Percentiles rank a stretch among this genome's conserved stretches.
Conservation (phyloP, 2,888 invertebrate genomes). For the Metalampra italica region DNA sequence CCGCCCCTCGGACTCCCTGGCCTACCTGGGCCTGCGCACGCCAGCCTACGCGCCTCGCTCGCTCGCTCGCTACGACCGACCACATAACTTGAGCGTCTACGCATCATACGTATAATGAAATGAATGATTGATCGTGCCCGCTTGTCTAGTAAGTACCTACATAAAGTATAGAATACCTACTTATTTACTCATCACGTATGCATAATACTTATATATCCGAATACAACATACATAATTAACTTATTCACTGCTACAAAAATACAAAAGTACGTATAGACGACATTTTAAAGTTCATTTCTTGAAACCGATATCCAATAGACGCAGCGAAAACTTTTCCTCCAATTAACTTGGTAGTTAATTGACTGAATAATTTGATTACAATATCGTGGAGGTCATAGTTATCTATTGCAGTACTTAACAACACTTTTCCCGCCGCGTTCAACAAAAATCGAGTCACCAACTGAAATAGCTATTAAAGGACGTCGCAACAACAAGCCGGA, state of each 20-base stretch:
- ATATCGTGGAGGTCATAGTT: not conserved
- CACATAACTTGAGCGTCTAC: slow-evolving; percentile 39
- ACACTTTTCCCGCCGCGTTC: not conserved
- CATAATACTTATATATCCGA: too few species aligned
- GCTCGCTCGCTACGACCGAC: too few species aligned
- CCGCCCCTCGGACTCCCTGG: slow-evolving; percentile 11
- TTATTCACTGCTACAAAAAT: too few species aligned
- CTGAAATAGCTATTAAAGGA: slow-evolving; percentile 46
- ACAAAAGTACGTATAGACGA: too few species aligned
- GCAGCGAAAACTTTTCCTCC: too few species aligned
- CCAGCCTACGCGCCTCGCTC: slow-evolving; percentile 49
- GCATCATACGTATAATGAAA: slow-evolving; percentile 38
- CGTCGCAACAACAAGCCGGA: slow-evolving; percentile 23
- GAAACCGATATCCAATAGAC: too few species aligned
- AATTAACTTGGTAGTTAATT: too few species aligned
- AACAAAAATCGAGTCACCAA: slow-evolving; percentile 16
- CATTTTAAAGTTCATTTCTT: too few species aligned
- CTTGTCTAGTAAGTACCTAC: slow-evolving; percentile 4
- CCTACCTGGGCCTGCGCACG: slow-evolving; percentile 40
- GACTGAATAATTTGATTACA: not conserved
- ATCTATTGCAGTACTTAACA: not conserved
- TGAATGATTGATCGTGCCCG: slow-evolving; percentile 29
- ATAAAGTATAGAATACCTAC: too few species aligned
- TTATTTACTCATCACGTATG: not conserved
- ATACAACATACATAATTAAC: not conserved